phyloP scores from a whole-genome alignment of 2,888 invertebrate genomes.

The Spisula subtruncata region DNA sequence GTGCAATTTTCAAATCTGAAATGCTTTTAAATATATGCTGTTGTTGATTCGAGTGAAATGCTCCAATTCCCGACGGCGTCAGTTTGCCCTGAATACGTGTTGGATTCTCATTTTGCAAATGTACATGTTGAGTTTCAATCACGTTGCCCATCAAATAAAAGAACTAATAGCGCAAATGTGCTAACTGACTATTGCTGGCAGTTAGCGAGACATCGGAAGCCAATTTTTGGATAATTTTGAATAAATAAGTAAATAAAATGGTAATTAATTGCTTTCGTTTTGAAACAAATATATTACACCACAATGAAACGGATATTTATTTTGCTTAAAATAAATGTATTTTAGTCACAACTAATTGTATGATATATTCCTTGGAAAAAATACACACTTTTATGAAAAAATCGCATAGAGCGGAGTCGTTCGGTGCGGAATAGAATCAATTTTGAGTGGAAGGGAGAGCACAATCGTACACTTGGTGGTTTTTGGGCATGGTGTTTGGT shows the following conservation, averaged over 20 bases:
- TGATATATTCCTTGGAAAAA: too few species aligned
- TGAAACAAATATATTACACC: neutral
- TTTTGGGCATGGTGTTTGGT: too few species aligned
- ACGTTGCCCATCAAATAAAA: neutral
- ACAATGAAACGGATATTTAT: too few species aligned
- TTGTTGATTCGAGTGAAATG: neutral
- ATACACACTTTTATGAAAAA: too few species aligned
- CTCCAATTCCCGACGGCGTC: neutral
- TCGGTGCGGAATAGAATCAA: too few species aligned
- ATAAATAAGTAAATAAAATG: neutral
- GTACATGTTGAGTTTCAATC: neutral
- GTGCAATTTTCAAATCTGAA: neutral
- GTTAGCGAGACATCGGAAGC: neutral
- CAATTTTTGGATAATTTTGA: neutral
- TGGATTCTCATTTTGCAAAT: neutral
- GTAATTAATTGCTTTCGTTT: neutral
- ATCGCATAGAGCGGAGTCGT: too few species aligned
- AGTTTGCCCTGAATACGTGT: neutral
- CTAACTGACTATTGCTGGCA: neutral
- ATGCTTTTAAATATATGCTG: neutral
- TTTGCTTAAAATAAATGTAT: too few species aligned
- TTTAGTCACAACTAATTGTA: too few species aligned
- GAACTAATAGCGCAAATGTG: neutral
- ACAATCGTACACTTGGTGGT: too few species aligned
- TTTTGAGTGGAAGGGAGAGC: too few species aligned